Base-by-base conservation (phyloP, 1,140 invertebrate genomes). In the Onthophagus taurus region DNA sequence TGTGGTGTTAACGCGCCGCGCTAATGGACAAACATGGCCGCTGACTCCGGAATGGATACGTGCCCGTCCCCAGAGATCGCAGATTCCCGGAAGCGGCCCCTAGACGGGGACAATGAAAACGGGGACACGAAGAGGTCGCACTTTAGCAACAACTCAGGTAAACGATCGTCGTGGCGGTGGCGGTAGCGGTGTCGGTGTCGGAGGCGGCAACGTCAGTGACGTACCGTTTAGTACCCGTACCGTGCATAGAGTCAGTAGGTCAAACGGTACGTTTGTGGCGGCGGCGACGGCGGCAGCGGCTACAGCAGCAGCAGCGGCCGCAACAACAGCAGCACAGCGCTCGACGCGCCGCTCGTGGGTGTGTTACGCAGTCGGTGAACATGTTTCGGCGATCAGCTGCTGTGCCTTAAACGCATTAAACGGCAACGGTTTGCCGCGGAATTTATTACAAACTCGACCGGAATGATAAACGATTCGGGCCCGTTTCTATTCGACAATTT, bases 91-190 rank as follows among this genome's bases (percentile, higher is more conserved):
- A 89, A 89, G 76, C 77, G 86, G 65, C 86, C 86, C 47, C 75
- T 88, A 58, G 85, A 89, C 70, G 80, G 79, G 54, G 85, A 89
- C 68, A 76, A 76, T 54, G 85, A 89, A 67, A 86, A 86, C 74
- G 85, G 83, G 54, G 80, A 85, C 55, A 83, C 84, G 50, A 89
- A 90, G 71, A 78, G 85, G 66, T 89, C 86, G 49, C 85, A 89
- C 70, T 88, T 86, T 69, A 86, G 83, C 63, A 39, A 18, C 19
- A 39, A 29, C 23, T 80, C 81, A 80, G 85, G 85, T 90, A 72
- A 74, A 19, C 19, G 13, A 8, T 39, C 11, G 16, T 12, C 37
- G 13, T 4, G 39, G 35, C 44, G 35, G 23, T 38, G 19, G 20
- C 23, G 16, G 37, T 39, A 36, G 16, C 16, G 11, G 34, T 20